Evolutionary conservation across 2,888 invertebrate genomes (phyloP), one percentile per base, ranked within the genome.

Genomic region (Amorpha juglandis): DNA sequence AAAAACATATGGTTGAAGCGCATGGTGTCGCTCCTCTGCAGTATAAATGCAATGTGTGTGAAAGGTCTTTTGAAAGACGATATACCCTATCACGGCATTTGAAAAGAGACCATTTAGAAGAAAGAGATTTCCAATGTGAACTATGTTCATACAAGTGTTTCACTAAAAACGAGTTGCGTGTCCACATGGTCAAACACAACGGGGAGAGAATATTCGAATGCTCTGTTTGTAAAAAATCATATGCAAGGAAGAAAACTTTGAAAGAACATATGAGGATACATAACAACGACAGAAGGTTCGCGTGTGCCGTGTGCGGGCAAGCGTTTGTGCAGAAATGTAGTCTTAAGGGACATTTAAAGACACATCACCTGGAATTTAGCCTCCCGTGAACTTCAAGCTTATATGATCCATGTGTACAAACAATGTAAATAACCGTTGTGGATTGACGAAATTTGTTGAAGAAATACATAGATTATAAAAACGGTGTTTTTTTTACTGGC

Each of bases 251-350:
- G 76, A 89, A 86, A 63, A 91, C 89, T 0, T 67, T 92, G 9
- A 86, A 82, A 1, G 88, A 91, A 48, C 92, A 92, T 69, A 84
- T 91, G 84, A 70, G 89, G 11, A 91, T 90, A 58, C 92, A 92
- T 69, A 86, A 90, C 68, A 89, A 89, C 68, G 90, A 90, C 63
- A 81, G 88, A 48, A 69, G 90, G 50, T 91, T 91, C 50, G 78
- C 85, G 0, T 92, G 92, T 50, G 77, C 80, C 0, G 79, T 88
- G 0, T 92, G 91, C n/a, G 89, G 87, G 0, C 89, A 90, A 67
- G 82, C 88, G 0, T 93, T 91, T 12, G 87, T 91, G 0, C 90
- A 92, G 70, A 91, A 91, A 67, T 91, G 90, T 62, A 90, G 90
- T 68, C 67, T 92, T 12, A 91, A 91, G 65, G 86, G 88, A 0